Conservation (phyloP, 2,113 vertebrate genomes). For the Apeltes quadracus region DNA sequence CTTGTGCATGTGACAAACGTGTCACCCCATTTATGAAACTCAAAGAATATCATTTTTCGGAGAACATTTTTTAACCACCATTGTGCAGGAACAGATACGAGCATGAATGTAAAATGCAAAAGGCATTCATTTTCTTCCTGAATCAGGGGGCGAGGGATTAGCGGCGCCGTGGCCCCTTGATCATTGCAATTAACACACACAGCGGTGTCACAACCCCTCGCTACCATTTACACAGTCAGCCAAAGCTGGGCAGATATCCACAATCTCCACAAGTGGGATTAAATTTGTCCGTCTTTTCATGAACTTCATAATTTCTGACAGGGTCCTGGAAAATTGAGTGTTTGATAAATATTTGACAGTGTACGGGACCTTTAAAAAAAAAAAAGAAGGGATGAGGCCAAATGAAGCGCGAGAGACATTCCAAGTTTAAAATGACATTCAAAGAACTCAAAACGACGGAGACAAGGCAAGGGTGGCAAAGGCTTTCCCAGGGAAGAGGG, state of each 20-base stretch:
- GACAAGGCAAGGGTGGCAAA: conserved; percentile 1
- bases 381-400: conserved; percentile 27
- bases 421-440: conserved; percentile 11
- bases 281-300: conserved; percentile 41
- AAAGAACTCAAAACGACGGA: conserved; percentile 36
- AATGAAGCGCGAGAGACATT: conserved; percentile 8
- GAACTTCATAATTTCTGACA: conserved; percentile 33
- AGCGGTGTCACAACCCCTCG: conserved; percentile 30
- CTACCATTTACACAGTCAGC: conserved; percentile 38
- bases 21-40: background rate
- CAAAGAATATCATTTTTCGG: background rate
- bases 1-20: background rate
- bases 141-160: conserved; percentile 54
- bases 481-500: conserved; percentile 25
- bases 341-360: conserved; percentile 29
- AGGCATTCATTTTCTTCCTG: conserved; percentile 23
- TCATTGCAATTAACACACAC: conserved; percentile 58
- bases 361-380: conserved; percentile 22
- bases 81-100: background rate
- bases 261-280: conserved; percentile 42
- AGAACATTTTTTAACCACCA: background rate
- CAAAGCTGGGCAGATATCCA: conserved; percentile 41
- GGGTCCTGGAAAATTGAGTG: conserved; percentile 30
- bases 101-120: background rate
- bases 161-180: conserved; percentile 35